These are phyloP conservation scores for Lymantria monacha DNA, from an alignment of 2,888 invertebrate species.

Conservation along the genomic window DNA sequence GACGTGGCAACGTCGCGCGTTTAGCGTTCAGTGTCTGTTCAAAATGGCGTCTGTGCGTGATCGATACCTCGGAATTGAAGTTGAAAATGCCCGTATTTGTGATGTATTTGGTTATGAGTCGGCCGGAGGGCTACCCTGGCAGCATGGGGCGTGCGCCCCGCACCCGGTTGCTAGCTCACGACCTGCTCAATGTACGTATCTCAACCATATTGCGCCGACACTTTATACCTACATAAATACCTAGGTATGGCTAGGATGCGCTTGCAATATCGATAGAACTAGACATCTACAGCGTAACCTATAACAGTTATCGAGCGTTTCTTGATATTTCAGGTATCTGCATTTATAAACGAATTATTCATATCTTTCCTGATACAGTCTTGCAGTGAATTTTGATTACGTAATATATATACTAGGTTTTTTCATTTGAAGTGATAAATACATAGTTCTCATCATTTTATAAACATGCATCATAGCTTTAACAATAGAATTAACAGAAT, in stretches of 20 bases:
- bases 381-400: conserved; percentile 38
- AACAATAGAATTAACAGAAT: conserved; percentile 30
- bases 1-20: conserved; percentile 79
- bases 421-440: not conserved
- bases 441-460: conserved; percentile 6
- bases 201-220: conserved; percentile 78
- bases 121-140: conserved; percentile 71
- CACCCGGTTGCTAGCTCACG: conserved; percentile 64
- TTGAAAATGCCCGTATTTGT: conserved; percentile 75
- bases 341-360: conserved; percentile 30
- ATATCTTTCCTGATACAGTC: conserved; percentile 21
- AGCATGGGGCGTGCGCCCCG: conserved; percentile 63
- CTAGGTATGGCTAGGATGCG: conserved; percentile 55
- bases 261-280: conserved; percentile 50
- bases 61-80: conserved; percentile 78
- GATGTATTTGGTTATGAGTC: conserved; percentile 76
- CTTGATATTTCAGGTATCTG: conserved; percentile 36
- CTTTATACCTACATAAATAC: conserved; percentile 55
- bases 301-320: conserved; percentile 48
- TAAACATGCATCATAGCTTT: conserved; percentile 10
- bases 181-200: conserved; percentile 78
- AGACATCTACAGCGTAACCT: conserved; percentile 52
- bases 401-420: conserved; percentile 28
- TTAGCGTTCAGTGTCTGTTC: conserved; percentile 75
- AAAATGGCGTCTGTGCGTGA: conserved; percentile 82